Base-by-base conservation (phyloP, 2,888 invertebrate genomes). In the Cephus pygmeus region DNA sequence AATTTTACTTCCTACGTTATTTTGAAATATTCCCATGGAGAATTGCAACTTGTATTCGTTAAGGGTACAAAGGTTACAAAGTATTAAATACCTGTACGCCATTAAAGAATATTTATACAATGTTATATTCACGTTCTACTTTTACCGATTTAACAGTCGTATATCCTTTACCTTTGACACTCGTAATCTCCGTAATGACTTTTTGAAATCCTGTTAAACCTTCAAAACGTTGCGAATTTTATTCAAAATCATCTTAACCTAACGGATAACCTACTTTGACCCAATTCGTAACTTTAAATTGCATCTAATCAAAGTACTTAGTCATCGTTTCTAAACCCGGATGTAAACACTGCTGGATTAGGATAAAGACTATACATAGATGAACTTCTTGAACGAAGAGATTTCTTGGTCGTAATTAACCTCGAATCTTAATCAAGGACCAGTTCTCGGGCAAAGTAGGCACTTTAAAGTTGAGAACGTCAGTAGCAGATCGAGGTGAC, bases 401-500 rank as follows among this genome's bases (percentile, higher is more conserved):
- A 56, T 56, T 23, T 23, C 56, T 56, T 56, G 23, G 56, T 56
- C 23, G 73, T 73, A 79, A 81, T 82, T 77, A 81, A 81, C 80
- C 80, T 69, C 69, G 81, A 77, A 82, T 81, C 81, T 82, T 82
- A 82, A 83, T 83, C 82, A 79, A 75, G 77, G 79, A 83, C 82
- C 23, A 40, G 40, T 1, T 23, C 56, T 56, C 23, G 56, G 56
- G 56, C 23, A 56, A 56, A 56, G 56, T 23, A 56, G 56, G 23
- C 56, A 9, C 56, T 56, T 56, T 23, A 9, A 56, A 56, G 56
- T 56, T 56, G 56, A 23, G 23, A 1, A 56, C 36, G 12, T 36
- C 36, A 36, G 12, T 36, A 12, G 4, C 4, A 36, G 36, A 12
- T 36, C 15, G 36, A 36, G 36, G 36, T 36, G 36, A 36, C 36